A percentile compares a stretch with the other conserved stretches of the same genome.
phyloP scores from a whole-genome alignment of 2,797 vertebrate species.

The Sebastes kiyomatsui region DNA sequence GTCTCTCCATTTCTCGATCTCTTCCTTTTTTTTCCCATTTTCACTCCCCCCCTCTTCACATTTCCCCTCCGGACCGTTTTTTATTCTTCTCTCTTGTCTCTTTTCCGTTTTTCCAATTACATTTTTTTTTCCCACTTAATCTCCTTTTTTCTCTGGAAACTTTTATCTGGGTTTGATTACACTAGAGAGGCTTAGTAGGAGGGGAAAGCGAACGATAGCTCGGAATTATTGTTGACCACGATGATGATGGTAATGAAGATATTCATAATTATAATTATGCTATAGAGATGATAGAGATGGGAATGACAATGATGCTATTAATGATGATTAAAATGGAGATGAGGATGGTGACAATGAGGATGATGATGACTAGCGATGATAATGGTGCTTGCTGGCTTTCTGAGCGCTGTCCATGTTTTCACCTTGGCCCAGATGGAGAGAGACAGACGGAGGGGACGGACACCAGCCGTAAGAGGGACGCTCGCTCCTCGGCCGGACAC shows the following conservation, averaged over 20 bases:
- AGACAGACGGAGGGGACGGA: conserved; percentile 87
- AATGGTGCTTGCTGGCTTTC: conserved; percentile 16
- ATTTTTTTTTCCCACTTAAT: conserved; percentile 18
- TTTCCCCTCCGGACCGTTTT: conserved; percentile 17
- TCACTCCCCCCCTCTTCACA: background rate
- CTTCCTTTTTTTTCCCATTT: background rate
- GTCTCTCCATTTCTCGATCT: conserved; percentile 28
- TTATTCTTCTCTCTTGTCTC: conserved; percentile 36
- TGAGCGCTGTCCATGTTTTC: conserved; percentile 49
- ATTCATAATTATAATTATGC: conserved; percentile 34
- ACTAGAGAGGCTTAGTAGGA: background rate
- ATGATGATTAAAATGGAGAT: conserved; percentile 33
- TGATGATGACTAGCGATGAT: conserved; percentile 8
- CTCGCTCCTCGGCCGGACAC: conserved; percentile 67
- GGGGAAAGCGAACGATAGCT: conserved; percentile 15
- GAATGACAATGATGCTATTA: conserved; percentile 39
- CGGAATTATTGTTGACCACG: conserved; percentile 36
- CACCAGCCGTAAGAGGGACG: conserved; percentile 77
- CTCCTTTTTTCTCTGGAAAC: conserved; percentile 40
- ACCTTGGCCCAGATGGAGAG: conserved; percentile 86
- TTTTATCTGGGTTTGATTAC: conserved; percentile 50
- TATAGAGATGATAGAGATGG: conserved; percentile 23
- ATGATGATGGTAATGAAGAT: conserved; percentile 38
- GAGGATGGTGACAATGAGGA: conserved; percentile 3
- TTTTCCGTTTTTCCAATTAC: conserved; percentile 45